These are phyloP conservation scores for Sericinus montela DNA, from an alignment of 2,888 invertebrate species.

Conservation along the genomic window DNA sequence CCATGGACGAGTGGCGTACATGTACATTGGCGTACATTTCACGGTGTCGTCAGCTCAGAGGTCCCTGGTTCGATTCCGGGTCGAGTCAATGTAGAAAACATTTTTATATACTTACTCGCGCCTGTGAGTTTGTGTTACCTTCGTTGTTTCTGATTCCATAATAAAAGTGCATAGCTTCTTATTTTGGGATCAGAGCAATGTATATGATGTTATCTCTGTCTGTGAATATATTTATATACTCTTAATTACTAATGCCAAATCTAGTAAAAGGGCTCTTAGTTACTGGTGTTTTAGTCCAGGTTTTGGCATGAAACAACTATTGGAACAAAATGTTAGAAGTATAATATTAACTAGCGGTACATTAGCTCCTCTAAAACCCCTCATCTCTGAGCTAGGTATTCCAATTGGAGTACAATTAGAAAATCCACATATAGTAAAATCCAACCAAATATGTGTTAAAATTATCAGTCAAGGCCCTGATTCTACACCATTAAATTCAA, in stretches of 20 bases:
- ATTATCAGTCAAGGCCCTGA: slow-evolving; percentile 88
- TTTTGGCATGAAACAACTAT: slow-evolving; percentile 94
- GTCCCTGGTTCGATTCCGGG: too few species aligned
- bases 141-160: too few species aligned
- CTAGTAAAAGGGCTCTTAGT: slow-evolving; percentile 85
- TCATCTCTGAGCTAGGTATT: slow-evolving; percentile 93
- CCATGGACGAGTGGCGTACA: too few species aligned
- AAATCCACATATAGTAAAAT: slow-evolving; percentile 95
- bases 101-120: too few species aligned
- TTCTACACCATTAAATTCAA: slow-evolving; percentile 83
- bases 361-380: slow-evolving; percentile 92
- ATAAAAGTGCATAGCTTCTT: too few species aligned
- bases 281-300: slow-evolving; percentile 99
- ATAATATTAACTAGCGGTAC: slow-evolving; percentile 98
- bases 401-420: slow-evolving; percentile 89
- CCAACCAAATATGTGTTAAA: slow-evolving; percentile 92
- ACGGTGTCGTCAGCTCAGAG: too few species aligned
- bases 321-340: slow-evolving; percentile 88
- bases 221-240: too few species aligned
- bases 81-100: too few species aligned
- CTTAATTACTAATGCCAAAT: slow-evolving; percentile 55
- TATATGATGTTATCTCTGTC: too few species aligned
- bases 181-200: too few species aligned
- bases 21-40: too few species aligned
- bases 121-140: too few species aligned